Percentiles rank a stretch among this genome's conserved stretches.
These are phyloP conservation scores for Uropsilus gracilis DNA, from an alignment of 2,113 vertebrate species.

Conservation along the genomic window DNA sequence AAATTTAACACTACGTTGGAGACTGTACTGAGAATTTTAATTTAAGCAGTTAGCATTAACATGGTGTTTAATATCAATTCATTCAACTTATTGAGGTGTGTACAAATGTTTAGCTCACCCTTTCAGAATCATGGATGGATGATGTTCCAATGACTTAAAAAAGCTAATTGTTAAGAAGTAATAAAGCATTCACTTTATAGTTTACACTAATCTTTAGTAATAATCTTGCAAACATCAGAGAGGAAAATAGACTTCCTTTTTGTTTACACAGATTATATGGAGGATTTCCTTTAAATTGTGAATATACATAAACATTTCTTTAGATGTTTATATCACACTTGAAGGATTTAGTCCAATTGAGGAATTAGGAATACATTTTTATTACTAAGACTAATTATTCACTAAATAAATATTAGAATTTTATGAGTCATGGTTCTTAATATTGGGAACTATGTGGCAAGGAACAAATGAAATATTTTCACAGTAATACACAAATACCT, in stretches of 20 bases:
- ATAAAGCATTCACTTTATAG: not conserved
- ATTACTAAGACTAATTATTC: not conserved
- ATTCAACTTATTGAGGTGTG: not conserved
- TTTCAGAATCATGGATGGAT: not conserved
- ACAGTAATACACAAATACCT: not conserved
- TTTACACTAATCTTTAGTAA: not conserved
- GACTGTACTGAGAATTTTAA: not conserved
- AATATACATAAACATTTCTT: not conserved
- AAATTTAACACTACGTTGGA: not conserved
- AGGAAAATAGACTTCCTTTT: not conserved
- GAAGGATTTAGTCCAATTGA: not conserved
- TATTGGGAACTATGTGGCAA: not conserved
- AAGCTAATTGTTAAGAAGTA: not conserved
- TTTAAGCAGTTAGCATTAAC: not conserved
- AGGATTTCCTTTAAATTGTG: not conserved
- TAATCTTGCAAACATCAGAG: not conserved
- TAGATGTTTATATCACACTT: not conserved
- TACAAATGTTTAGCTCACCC: not conserved
- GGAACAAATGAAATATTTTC: not conserved
- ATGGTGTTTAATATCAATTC: not conserved
- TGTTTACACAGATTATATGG: not conserved
- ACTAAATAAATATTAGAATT: not conserved
- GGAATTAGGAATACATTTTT: not conserved
- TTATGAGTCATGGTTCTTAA: not conserved
- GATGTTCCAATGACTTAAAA: not conserved